Percentiles rank a stretch among this genome's conserved stretches.
These are phyloP conservation scores for Chlorops oryzae DNA, from an alignment of 1,140 invertebrate genomes.

Conservation along the genomic window DNA sequence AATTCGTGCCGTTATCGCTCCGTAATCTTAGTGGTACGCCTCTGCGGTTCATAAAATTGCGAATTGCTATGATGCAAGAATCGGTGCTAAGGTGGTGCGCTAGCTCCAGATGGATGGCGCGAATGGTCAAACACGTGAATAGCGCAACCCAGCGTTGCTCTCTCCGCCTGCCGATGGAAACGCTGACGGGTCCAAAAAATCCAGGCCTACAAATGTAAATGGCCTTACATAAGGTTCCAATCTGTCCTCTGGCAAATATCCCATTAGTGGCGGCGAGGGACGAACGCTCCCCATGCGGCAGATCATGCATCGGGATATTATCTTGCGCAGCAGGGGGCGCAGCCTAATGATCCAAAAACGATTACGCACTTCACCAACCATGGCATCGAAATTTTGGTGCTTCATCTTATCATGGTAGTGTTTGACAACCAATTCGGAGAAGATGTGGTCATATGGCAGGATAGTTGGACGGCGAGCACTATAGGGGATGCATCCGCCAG, in stretches of 20 bases:
- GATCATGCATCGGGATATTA: neutral
- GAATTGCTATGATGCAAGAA: slow-evolving; percentile 13
- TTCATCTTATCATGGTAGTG: too few species aligned
- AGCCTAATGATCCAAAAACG: slow-evolving; percentile 4
- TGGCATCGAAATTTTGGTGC: slow-evolving; percentile 10
- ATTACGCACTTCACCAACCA: slow-evolving; percentile 16
- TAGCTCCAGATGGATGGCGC: slow-evolving; percentile 19
- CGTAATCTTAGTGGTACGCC: neutral
- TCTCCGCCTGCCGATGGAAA: slow-evolving; percentile 3
- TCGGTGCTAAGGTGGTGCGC: slow-evolving; percentile 5
- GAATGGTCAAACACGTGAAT: too few species aligned
- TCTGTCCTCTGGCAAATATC: neutral
- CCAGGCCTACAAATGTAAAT: neutral
- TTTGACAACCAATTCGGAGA: neutral
- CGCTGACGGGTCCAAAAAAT: neutral
- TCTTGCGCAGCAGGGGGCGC: neutral
- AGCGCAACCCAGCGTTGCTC: slow-evolving; percentile 20
- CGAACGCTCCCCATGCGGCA: neutral
- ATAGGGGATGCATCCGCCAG: neutral
- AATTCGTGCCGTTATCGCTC: too few species aligned
- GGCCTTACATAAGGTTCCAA: neutral
- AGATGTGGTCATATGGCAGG: neutral
- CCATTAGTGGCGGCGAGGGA: neutral
- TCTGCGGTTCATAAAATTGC: neutral
- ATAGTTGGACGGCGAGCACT: neutral